Conservation (phyloP, 2,888 invertebrate genomes). For the Ophion ventricosus region DNA sequence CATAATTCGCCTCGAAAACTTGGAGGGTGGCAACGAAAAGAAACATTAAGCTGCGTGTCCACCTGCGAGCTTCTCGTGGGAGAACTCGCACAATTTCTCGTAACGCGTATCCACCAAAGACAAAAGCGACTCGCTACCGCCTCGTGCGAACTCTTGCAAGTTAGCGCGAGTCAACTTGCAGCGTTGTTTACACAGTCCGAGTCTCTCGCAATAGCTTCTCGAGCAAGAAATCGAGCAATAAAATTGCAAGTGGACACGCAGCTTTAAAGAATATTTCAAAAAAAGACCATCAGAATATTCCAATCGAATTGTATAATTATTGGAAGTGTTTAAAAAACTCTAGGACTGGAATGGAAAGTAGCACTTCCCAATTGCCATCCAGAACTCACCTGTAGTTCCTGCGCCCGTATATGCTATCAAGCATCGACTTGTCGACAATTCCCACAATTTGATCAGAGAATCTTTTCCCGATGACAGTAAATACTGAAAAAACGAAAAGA, state of each 20-base stretch:
- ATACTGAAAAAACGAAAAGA: slow-evolving; percentile 86
- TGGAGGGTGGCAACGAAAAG: background rate
- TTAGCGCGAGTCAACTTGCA: too few relatives aligned
- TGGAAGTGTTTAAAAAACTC: background rate
- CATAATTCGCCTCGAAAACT: background rate
- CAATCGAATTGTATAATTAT: background rate
- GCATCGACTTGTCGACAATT: slow-evolving; percentile 97
- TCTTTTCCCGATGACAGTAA: slow-evolving; percentile 97
- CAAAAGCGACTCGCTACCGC: too few relatives aligned
- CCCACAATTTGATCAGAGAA: slow-evolving; percentile 99
- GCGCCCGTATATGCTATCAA: slow-evolving; percentile 99
- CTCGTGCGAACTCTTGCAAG: too few relatives aligned
- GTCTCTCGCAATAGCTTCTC: too few relatives aligned
- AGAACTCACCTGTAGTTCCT: slow-evolving; percentile 88
- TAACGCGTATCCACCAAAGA: too few relatives aligned
- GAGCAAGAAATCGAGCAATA: too few relatives aligned
- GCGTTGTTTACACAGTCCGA: too few relatives aligned
- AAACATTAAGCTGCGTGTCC: background rate
- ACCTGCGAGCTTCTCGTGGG: too few relatives aligned
- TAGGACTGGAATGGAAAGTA: background rate
- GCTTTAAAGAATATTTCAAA: too few relatives aligned
- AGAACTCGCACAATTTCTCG: too few relatives aligned
- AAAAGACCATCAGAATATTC: background rate
- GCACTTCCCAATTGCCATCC: background rate
- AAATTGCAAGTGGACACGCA: too few relatives aligned